Base-by-base conservation (phyloP, 2,113 vertebrate genomes). In the Piprites chloris region DNA sequence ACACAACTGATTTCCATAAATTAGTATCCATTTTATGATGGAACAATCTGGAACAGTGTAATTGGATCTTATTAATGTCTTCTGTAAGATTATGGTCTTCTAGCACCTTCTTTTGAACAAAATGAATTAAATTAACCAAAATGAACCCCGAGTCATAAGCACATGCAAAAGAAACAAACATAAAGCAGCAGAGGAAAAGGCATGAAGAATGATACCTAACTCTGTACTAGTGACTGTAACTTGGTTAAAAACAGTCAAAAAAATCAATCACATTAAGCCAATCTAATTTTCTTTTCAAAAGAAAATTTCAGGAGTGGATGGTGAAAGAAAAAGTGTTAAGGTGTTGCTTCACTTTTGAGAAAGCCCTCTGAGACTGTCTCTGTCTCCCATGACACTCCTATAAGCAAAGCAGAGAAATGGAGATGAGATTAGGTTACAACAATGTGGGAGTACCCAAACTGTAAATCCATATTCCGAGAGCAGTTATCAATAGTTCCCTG, bases 381-480 rank as follows among this genome's bases (percentile, higher is more conserved):
- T 42, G 73, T 69, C 46, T 84, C 83, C 59, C 22, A 28, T 12
- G 50, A 71, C 61, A 81, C 84, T 84, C 73, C 62, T 35, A 33
- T 1, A 71, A 46, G 55, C 33, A 77, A 87, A 77, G 19, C 2
- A 63, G 42, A 78, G 35, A 72, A 94, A 91, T 10, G 44, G 56
- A 82, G 66, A 65, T 68, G 49, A 91, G 74, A 79, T 49, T 79
- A 84, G 81, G 53, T 93, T 85, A 95, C 74, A 91, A 87, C 53
- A 89, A 85, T 2, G 44, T 75, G 62, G 81, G 62, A 75, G 69
- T n/a, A 65, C 19, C 74, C 47, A 75, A 63, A 35, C 19, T 95
- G 58, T 53, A 94, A 95, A 97, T 96, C 87, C 81, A 93, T 95
- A 93, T 71, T 95, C 35, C 81, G 85, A 41, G 62, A 93, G 61